Conservation (phyloP, 2,888 invertebrate genomes). For the Andricus quercusramuli region DNA sequence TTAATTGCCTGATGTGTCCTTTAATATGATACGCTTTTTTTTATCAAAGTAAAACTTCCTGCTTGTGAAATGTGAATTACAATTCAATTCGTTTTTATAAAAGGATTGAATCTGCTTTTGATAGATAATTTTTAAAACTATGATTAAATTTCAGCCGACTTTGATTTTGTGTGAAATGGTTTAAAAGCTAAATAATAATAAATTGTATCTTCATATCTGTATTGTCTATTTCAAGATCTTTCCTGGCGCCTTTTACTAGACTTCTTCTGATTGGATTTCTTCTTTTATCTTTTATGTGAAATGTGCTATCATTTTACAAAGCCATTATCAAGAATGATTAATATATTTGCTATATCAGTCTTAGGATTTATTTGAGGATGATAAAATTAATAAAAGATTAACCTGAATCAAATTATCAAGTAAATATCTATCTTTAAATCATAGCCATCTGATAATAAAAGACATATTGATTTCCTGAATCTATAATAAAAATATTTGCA, state of each 20-base stretch:
- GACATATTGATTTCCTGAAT: too few species aligned
- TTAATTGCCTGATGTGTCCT: not conserved
- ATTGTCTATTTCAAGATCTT: not conserved
- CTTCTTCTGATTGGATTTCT: not conserved
- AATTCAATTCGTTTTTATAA: too few species aligned
- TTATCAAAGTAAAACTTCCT: too few species aligned
- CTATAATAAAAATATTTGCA: too few species aligned
- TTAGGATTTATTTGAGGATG: not conserved
- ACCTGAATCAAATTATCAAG: not conserved
- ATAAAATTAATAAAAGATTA: not conserved
- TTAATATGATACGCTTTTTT: too few species aligned
- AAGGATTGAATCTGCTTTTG: too few species aligned
- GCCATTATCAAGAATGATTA: not conserved
- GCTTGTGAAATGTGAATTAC: too few species aligned
- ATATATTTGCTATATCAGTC: conserved; percentile 11
- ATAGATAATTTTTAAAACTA: too few species aligned
- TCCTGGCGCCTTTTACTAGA: not conserved
- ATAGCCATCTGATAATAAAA: not conserved
- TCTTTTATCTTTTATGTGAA: conserved; percentile 24
- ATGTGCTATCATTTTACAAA: conserved; percentile 3
- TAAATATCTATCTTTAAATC: not conserved
- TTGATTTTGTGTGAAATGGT: too few species aligned
- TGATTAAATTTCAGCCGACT: too few species aligned
- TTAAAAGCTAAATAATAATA: too few species aligned
- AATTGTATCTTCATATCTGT: not conserved